Conservation (phyloP, 2,797 vertebrate genomes). For the Remorina albescens region DNA sequence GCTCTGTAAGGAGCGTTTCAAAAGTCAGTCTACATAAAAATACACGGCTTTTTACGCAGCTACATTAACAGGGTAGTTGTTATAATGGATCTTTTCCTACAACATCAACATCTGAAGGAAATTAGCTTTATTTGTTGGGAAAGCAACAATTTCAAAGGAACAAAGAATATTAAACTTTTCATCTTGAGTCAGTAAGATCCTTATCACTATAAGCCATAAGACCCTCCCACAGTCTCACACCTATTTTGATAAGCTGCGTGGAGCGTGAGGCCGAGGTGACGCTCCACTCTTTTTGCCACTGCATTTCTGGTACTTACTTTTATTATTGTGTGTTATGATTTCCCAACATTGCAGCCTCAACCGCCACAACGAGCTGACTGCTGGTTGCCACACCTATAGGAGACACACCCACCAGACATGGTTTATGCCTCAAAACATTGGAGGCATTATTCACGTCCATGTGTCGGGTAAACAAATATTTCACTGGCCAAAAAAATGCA, state of each 20-base stretch:
- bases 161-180: constrained; percentile 15
- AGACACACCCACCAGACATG: constrained; percentile 70
- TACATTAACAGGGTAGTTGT: background rate
- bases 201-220: constrained; percentile 4
- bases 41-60: background rate
- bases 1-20: background rate
- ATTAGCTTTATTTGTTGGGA: constrained; percentile 1
- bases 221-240: background rate
- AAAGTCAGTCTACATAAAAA: constrained; percentile 4
- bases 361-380: constrained; percentile 63
- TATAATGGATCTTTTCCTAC: background rate
- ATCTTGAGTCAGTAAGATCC: constrained; percentile 34
- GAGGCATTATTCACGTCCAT: constrained; percentile 60
- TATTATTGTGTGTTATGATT: constrained; percentile 37
- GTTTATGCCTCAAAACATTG: constrained; percentile 63
- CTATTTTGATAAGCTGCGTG: constrained; percentile 49
- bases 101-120: background rate
- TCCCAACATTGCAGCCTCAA: constrained; percentile 50
- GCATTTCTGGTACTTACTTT: too few species aligned
- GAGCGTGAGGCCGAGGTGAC: constrained; percentile 20
- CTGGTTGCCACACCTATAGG: constrained; percentile 65
- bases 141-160: constrained; percentile 7
- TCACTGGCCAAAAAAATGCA: constrained; percentile 53
- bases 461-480: constrained; percentile 69
- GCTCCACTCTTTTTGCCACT: constrained; percentile 10